Evolutionary conservation across 2,113 vertebrate genomes (phyloP), one percentile per base, ranked within the genome.

Genomic region (Pithys albifrons): DNA sequence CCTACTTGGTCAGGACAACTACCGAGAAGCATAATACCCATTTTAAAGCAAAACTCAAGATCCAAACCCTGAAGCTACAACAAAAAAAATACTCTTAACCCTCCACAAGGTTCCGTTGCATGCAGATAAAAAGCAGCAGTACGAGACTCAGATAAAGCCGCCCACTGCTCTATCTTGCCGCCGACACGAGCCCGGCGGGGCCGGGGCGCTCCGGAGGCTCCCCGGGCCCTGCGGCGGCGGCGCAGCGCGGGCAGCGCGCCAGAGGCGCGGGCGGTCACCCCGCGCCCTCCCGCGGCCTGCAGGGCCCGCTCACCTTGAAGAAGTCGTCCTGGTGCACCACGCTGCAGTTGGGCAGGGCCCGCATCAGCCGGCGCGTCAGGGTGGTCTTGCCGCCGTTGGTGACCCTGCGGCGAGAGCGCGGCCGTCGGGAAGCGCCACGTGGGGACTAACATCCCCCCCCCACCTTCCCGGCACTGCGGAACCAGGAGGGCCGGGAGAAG

Each of bases 321-420:
- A 99, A 99, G 97, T 99, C 98, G 67, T 99, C 99, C 92, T 99
- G 99, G 84, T 99, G 99, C 43, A 99, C 98, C 58, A 99, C 98
- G 31, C 99, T 99, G 97, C 99, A 99, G 98, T 99, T 99, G 94
- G 99, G 98, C 95, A 99, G 97, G 35, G 88, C 97, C 89, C 96
- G 98, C 81, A 97, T 97, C 65, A 99, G 97, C 39, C 85, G 85
- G 92, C 98, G 96, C 57, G 99, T 99, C 93, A 99, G 98, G 55
- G 99, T 99, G 75, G 99, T 99, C 96, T 99, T 99, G 67, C 99
- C 99, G 49, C 99, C 98, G 9, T 99, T 99, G 86, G 99, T 99
- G 45, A 99, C 97, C 37, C 99, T 99, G 95, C 23, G 61, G 77
- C 37, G 78, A 89, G 18, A 90, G 65, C 17, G 57, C 35, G 19